Evolutionary conservation across 2,888 invertebrate genomes (phyloP).

Genomic region (Lochmaea capreae): DNA sequence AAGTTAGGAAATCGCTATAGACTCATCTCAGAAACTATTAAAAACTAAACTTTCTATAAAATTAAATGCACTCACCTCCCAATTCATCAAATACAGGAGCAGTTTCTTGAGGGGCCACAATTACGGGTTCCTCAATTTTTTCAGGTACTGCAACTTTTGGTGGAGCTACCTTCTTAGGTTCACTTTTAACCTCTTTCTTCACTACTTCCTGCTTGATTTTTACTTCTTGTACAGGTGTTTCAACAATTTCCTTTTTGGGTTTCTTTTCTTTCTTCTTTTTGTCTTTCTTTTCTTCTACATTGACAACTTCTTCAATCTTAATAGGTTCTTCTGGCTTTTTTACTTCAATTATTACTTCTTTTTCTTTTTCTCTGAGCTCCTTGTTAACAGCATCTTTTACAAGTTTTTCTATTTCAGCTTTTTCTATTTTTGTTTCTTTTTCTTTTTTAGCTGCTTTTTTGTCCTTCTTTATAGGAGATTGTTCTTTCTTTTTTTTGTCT

Average conservation of each 20-base stretch:
- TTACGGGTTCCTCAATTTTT: slow-evolving; percentile 20
- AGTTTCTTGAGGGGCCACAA: slow-evolving; percentile 50
- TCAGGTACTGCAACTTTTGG: slow-evolving; percentile 18
- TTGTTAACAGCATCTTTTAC: slow-evolving; percentile 68
- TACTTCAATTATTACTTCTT: slow-evolving; percentile 48
- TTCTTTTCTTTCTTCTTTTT: slow-evolving; percentile 63
- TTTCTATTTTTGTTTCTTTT: slow-evolving; percentile 62
- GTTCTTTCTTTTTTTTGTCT: slow-evolving; percentile 79
- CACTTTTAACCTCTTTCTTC: slow-evolving; percentile 45
- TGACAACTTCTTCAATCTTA: slow-evolving; percentile 50
- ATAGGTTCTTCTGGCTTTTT: slow-evolving; percentile 49
- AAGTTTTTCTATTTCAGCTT: slow-evolving; percentile 66
- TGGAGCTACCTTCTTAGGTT: slow-evolving; percentile 32
- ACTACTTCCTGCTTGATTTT: slow-evolving; percentile 46
- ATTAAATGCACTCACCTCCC: slow-evolving; percentile 65
- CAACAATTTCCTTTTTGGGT: slow-evolving; percentile 50
- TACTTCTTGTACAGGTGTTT: slow-evolving; percentile 34
- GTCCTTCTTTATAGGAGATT: slow-evolving; percentile 61
- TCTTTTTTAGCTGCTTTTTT: slow-evolving; percentile 60
- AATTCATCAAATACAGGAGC: slow-evolving; percentile 70
- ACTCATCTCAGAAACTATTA: background rate
- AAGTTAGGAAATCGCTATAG: slow-evolving; percentile 47
- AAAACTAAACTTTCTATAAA: background rate
- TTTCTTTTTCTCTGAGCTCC: slow-evolving; percentile 63
- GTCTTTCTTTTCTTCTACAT: slow-evolving; percentile 60